Percentiles rank a stretch among this genome's conserved stretches.
phyloP scores from a whole-genome alignment of 2,888 invertebrate species.

The Netelia virgata region DNA sequence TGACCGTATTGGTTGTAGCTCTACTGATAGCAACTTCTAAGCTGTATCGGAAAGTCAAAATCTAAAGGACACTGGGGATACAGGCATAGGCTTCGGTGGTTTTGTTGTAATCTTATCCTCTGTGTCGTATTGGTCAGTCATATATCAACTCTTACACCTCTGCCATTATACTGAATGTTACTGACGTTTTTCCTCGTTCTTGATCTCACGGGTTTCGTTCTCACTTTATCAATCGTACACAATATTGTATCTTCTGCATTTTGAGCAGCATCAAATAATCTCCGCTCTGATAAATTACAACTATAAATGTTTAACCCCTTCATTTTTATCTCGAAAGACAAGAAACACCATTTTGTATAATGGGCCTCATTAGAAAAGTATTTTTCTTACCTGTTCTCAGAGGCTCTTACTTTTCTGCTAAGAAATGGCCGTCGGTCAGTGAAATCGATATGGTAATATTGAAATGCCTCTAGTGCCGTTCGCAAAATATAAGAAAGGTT shows the following conservation, averaged over 20 bases:
- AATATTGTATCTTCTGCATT: not conserved
- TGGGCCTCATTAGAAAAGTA: no score
- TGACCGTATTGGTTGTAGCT: slow-evolving; percentile 45
- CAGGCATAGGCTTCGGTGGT: slow-evolving; percentile 66
- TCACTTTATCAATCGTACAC: slow-evolving; percentile 11
- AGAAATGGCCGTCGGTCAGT: no score
- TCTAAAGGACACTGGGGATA: slow-evolving; percentile 82
- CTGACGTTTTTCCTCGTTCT: slow-evolving; percentile 14
- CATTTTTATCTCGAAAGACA: no score
- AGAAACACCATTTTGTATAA: no score
- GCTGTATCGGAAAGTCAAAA: slow-evolving; percentile 72
- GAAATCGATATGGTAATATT: no score
- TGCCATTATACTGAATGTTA: slow-evolving; percentile 32
- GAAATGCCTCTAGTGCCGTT: no score
- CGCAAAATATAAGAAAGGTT: no score
- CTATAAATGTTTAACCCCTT: no score
- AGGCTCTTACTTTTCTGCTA: no score
- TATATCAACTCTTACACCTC: slow-evolving; percentile 53
- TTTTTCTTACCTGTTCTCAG: no score
- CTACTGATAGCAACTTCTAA: slow-evolving; percentile 66
- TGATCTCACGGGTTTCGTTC: slow-evolving; percentile 17
- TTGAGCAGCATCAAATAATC: no score
- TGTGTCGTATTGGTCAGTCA: slow-evolving; percentile 70
- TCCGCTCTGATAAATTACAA: no score
- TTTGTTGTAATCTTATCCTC: slow-evolving; percentile 79